Base-by-base conservation (phyloP, 2,113 vertebrate species). In the Petaurus breviceps region DNA sequence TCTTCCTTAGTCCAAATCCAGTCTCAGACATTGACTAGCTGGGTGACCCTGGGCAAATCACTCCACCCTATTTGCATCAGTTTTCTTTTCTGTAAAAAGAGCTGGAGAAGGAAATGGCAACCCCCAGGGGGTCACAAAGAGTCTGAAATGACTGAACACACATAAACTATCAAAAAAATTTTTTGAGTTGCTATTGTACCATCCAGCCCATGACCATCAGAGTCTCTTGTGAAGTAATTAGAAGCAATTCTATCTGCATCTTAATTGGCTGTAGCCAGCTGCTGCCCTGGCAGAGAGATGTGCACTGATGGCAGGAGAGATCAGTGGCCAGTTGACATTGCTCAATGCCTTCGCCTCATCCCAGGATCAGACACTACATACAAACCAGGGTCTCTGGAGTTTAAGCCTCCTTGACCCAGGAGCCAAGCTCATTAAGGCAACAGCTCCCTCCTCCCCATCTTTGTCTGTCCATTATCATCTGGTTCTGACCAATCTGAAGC, bases 391-490 rank as follows among this genome's bases (percentile, higher is more conserved):
- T 43, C n/a, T 90, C 0, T 0, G 26, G 25, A 14, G 51, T 19
- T 12, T 57, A 96, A 92, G 77, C 6, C 25, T 97, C 95, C 93
- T 96, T 0, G 51, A 43, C 2, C 96, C 50, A 96, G 96, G 95
- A 28, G 22, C 24, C 53, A 57, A 91, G 46, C 31, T 95, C n/a
- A 93, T 93, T 97, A 94, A 96, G 16, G 90, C 94, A 46, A 96
- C 84, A 47, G 14, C 24, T 97, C 51, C 95, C 90, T 43, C 28
- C 23, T 46, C 52, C 53, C 94, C n/a, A 93, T 37, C 31, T 23
- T 68, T 98, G 51, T 23, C 52, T 25, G 89, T 95, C 61, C 94
- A 51, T 94, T 93, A 43, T 61, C 91, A n/a, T 90, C 49, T 23
- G 37, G 22, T 84, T 43, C 37, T 77, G 37, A 77, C 31, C 37